phyloP scores from a whole-genome alignment of 2,113 vertebrate genomes.

The Naja naja region DNA sequence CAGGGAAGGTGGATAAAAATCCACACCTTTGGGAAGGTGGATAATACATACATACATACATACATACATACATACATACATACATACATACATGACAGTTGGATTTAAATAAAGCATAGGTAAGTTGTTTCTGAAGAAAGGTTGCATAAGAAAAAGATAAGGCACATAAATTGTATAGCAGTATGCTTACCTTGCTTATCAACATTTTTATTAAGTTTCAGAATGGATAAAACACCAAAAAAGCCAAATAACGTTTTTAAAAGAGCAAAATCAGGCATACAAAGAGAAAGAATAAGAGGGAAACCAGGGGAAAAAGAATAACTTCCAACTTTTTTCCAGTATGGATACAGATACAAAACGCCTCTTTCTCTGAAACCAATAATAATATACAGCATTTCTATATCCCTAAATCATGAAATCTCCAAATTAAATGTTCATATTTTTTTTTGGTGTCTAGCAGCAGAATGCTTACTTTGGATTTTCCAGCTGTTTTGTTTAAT shows the following conservation, averaged over 20 bases:
- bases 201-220: neutral
- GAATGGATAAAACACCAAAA: no score
- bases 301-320: fast-evolving
- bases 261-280: neutral
- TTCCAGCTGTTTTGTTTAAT: neutral
- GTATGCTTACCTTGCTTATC: neutral
- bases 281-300: neutral
- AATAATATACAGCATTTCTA: neutral
- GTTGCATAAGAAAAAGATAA: neutral
- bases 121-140: neutral
- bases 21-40: neutral
- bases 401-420: neutral
- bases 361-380: neutral
- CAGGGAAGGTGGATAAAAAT: neutral
- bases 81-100: neutral
- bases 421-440: neutral
- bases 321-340: neutral
- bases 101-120: neutral
- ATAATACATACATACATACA: neutral
- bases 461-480: neutral
- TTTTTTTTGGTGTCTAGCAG: no score
- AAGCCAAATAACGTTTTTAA: neutral
- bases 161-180: neutral
- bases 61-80: neutral
- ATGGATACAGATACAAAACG: neutral